A percentile compares a stretch with the other conserved stretches of the same genome.
Evolutionary conservation across 2,888 invertebrate species (phyloP).

Genomic region (Philhelius pedissequus): DNA sequence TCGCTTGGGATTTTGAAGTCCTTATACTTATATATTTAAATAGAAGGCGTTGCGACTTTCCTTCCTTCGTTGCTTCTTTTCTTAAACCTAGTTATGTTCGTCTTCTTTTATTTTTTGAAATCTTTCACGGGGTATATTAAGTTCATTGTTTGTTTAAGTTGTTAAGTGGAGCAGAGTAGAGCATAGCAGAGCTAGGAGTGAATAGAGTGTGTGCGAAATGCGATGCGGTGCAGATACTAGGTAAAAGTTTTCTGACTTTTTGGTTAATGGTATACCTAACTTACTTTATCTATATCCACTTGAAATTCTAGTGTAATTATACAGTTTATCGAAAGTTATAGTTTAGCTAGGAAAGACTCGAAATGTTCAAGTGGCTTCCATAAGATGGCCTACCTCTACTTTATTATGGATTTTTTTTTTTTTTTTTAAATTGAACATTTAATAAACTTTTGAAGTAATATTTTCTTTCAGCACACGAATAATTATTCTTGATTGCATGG

Average conservation of each 20-base stretch:
- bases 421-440: not conserved
- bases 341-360: not conserved
- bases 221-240: not conserved
- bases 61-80: not conserved
- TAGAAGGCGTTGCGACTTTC: slow-evolving; percentile 32
- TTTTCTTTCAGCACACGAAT: not conserved
- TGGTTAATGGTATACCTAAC: not conserved
- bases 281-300: not conserved
- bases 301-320: slow-evolving; percentile 45
- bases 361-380: not conserved
- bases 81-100: not conserved
- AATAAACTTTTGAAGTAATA: not conserved
- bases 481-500: not conserved
- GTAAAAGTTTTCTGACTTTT: slow-evolving; percentile 40
- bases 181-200: too few species aligned
- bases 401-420: too few species aligned
- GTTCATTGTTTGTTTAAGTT: slow-evolving; percentile 63
- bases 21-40: slow-evolving; percentile 55
- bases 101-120: not conserved
- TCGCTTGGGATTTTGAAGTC: slow-evolving; percentile 28
- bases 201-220: not conserved
- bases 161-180: slow-evolving; percentile 36
- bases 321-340: slow-evolving; percentile 36
- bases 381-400: not conserved
- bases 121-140: slow-evolving; percentile 35